Base-by-base conservation (phyloP, 2,113 vertebrate genomes). In the Corvus hawaiiensis region DNA sequence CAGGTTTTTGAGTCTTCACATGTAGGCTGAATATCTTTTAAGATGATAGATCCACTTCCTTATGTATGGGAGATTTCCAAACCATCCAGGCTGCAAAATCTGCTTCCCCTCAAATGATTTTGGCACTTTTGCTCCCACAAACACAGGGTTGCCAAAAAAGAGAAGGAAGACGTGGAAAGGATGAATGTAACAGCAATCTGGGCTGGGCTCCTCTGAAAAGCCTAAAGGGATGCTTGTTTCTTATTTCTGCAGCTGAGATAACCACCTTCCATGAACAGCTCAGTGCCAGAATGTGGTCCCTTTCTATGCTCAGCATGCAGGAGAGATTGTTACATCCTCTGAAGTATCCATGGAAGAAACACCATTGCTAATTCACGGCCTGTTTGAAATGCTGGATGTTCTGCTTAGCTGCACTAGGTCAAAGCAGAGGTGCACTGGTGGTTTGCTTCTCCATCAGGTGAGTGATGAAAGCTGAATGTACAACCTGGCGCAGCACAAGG, bases 81-180 rank as follows among this genome's bases (percentile, higher is more conserved):
- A 44, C 48, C 85, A 88, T 74, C 56, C 35, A 90, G 61, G 85
- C 68, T 93, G 76, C 48, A 95, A 93, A 94, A 95, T 86, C 96
- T 96, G 93, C 75, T 94, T 96, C 75, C 71, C 64, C 75, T 94
- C 84, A 88, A 83, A 84, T 74, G 56, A 89, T 94, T 94, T 92
- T 94, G 92, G 94, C 96, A 94, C 82, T 92, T 96, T 83, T 80
- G 68, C 59, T 95, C 93, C 79, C 68, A 84, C 79, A 95, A 96
- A 83, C 18, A 18, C 7, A 63, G 48, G 17, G 37, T 23, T 94
- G 88, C 92, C 92, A 96, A 78, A 92, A 84, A 83, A 93, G 32
- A 84, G 76, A 93, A 87, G 79, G 32, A 81, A 3, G 32, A 92
- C 5, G 5, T 28, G 63, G 79, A 85, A 67, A 77, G 87, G 91